phyloP scores from a whole-genome alignment of 2,888 invertebrate species.

The Muschampia plurimacula region DNA sequence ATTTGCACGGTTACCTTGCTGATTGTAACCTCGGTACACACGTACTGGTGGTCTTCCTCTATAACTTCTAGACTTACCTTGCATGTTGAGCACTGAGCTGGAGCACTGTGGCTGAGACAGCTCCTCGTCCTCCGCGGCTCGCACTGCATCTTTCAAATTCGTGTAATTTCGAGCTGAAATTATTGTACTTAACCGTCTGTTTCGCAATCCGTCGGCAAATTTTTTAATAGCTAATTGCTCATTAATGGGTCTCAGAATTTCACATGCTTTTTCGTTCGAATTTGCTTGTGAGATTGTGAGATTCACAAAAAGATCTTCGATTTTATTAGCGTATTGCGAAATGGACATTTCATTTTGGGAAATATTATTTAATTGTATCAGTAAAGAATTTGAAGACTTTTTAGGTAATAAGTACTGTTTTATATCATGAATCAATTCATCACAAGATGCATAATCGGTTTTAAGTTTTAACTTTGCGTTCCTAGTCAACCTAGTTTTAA shows the following conservation, averaged over 20 bases:
- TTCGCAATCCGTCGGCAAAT: no score
- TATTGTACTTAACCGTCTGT: neutral
- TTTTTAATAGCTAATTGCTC: no score
- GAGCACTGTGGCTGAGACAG: constrained; percentile 4
- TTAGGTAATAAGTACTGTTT: constrained; percentile 6
- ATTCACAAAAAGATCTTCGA: constrained; percentile 1
- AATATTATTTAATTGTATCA: constrained; percentile 1
- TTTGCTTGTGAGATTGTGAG: neutral
- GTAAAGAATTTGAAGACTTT: neutral
- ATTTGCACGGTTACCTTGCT: neutral
- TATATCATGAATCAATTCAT: neutral
- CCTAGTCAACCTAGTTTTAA: constrained; percentile 6
- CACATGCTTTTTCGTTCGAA: neutral
- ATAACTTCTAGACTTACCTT: neutral
- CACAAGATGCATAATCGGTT: neutral
- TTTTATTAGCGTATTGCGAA: constrained; percentile 4
- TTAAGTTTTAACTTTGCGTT: constrained; percentile 2
- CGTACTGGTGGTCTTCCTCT: neutral
- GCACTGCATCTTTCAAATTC: constrained; percentile 1
- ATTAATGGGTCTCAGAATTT: no score
- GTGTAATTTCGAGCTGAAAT: neutral
- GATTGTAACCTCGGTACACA: neutral
- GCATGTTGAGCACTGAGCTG: constrained; percentile 1
- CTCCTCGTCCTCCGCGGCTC: neutral
- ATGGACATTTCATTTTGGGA: constrained; percentile 1